These are phyloP conservation scores for Argya squamiceps DNA, from an alignment of 2,797 vertebrate species.

Conservation along the genomic window DNA sequence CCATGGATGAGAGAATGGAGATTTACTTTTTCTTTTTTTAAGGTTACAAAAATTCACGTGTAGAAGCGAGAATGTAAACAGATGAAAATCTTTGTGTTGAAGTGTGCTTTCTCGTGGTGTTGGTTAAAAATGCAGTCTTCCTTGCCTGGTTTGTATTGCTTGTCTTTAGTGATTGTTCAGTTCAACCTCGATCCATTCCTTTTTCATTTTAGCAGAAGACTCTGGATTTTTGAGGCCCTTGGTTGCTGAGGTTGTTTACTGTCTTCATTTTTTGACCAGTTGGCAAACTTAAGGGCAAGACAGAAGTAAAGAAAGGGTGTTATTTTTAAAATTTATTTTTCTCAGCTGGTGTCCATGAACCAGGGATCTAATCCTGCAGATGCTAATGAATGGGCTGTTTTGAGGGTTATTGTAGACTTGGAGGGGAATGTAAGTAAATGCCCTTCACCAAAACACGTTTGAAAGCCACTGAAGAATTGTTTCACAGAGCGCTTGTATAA, in stretches of 20 bases:
- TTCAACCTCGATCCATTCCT: background rate
- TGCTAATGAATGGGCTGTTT: background rate
- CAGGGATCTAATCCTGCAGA: background rate
- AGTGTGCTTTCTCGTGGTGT: background rate
- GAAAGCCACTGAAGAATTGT: background rate
- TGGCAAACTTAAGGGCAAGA: background rate
- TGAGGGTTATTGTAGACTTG: background rate
- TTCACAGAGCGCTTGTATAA: background rate
- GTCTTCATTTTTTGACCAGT: background rate
- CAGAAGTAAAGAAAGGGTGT: background rate
- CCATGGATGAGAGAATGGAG: background rate
- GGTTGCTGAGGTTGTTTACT: background rate
- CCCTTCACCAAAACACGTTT: background rate
- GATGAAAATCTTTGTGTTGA: background rate
- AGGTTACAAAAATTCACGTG: background rate
- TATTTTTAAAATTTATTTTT: background rate
- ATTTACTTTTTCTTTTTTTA: background rate
- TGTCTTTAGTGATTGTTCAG: background rate
- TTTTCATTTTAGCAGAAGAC: background rate
- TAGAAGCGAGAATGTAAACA: background rate
- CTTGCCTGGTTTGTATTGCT: background rate
- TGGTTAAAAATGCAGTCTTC: background rate
- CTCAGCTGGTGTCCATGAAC: background rate
- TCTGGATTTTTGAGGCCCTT: background rate
- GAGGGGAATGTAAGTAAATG: background rate